Conservation (phyloP, 2,888 invertebrate genomes). For the Drosophila cyrtoloma region DNA sequence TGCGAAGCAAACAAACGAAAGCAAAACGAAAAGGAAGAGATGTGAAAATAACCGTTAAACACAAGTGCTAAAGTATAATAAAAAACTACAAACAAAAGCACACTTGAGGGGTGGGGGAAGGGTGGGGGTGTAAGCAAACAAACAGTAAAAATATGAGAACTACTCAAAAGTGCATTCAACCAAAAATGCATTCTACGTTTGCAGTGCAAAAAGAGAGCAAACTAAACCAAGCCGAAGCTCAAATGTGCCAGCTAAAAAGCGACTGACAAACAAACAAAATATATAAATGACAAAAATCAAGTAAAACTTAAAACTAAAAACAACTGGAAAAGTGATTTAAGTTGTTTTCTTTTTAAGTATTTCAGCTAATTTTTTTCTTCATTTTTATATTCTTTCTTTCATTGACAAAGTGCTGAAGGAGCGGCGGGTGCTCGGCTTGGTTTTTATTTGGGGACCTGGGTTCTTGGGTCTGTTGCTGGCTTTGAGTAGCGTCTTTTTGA, state of each 20-base stretch:
- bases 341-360: neutral
- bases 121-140: neutral
- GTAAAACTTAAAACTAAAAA: conserved; percentile 6
- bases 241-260: conserved; percentile 19
- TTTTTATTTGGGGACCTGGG: neutral
- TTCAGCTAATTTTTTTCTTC: conserved; percentile 1
- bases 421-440: neutral
- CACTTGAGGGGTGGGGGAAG: neutral
- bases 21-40: neutral
- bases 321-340: conserved; percentile 9
- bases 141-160: conserved; percentile 20
- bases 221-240: conserved; percentile 16
- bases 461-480: conserved; percentile 6
- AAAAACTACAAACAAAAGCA: conserved; percentile 3
- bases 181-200: conserved; percentile 52
- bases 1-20: conserved; percentile 5
- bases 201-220: conserved; percentile 14
- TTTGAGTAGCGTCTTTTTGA: conserved; percentile 53
- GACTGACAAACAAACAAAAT: conserved; percentile 3
- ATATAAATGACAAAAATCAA: conserved; percentile 1
- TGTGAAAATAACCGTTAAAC: neutral
- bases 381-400: neutral
- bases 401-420: conserved; percentile 1
- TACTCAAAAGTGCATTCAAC: conserved; percentile 79
- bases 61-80: neutral